Evolutionary conservation across 1,140 invertebrate species (phyloP).

Genomic region (Pseudomyrmex gracilis): DNA sequence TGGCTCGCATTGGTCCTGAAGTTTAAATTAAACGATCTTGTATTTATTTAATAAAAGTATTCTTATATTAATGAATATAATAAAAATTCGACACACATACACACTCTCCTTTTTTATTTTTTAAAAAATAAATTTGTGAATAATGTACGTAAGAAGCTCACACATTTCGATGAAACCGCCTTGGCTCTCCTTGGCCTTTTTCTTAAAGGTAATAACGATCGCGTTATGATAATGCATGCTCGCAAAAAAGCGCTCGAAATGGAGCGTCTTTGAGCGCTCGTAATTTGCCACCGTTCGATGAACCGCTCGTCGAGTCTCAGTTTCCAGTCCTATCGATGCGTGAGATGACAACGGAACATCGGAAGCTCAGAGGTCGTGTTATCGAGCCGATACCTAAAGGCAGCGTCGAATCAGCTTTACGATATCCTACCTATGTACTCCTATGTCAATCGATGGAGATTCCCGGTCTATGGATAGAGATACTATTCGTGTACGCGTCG

Average conservation of each 20-base stretch:
- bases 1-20: too few species aligned
- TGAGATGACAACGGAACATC: slow-evolving; percentile 40
- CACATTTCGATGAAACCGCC: too few species aligned
- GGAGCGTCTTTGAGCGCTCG: neutral
- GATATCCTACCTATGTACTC: slow-evolving; percentile 44
- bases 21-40: too few species aligned
- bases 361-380: slow-evolving; percentile 39
- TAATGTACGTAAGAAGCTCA: too few species aligned
- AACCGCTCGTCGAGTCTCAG: slow-evolving; percentile 16
- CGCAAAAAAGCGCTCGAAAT: neutral
- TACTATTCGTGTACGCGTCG: slow-evolving; percentile 9
- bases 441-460: slow-evolving; percentile 53
- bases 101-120: too few species aligned
- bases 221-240: neutral
- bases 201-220: neutral
- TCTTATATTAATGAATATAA: too few species aligned
- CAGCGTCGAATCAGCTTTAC: slow-evolving; percentile 50
- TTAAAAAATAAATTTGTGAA: too few species aligned
- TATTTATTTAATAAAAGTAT: too few species aligned
- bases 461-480: slow-evolving; percentile 21
- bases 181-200: too few species aligned
- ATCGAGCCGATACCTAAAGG: slow-evolving; percentile 51
- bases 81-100: too few species aligned
- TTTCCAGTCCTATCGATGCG: slow-evolving; percentile 35
- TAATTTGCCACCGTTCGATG: slow-evolving; percentile 14